Evolutionary conservation across 1,140 invertebrate species (phyloP).

Genomic region (Drosophila sp.): DNA sequence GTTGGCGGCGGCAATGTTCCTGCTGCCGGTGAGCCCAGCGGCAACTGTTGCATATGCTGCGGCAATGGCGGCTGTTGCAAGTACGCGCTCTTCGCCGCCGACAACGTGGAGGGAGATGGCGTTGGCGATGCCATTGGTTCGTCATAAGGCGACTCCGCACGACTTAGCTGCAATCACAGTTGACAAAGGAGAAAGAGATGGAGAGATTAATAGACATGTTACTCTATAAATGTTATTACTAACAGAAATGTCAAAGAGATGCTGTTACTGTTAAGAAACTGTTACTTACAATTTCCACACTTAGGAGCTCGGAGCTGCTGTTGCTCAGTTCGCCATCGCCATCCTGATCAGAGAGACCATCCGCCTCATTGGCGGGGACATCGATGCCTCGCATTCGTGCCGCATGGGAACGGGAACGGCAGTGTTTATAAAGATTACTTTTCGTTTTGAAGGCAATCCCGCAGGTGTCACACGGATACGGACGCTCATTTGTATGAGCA

Average conservation of each 20-base stretch:
- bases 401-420: constrained; percentile 92
- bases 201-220: background rate
- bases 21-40: constrained; percentile 75
- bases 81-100: constrained; percentile 71
- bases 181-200: no score
- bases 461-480: constrained; percentile 94
- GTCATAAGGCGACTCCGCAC: constrained; percentile 74
- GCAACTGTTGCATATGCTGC: constrained; percentile 74
- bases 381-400: constrained; percentile 88
- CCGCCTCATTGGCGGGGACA: constrained; percentile 85
- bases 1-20: constrained; percentile 76
- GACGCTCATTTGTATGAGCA: constrained; percentile 96
- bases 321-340: constrained; percentile 78
- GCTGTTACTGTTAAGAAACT: background rate
- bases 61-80: constrained; percentile 64
- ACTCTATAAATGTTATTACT: background rate
- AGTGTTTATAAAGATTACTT: constrained; percentile 97
- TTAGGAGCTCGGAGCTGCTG: constrained; percentile 81
- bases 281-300: constrained; percentile 43
- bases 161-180: constrained; percentile 61
- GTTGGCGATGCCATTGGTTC: constrained; percentile 67
- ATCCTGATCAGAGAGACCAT: constrained; percentile 86
- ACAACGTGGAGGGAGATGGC: constrained; percentile 72
- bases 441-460: constrained; percentile 97
- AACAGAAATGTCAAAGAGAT: background rate